These are phyloP conservation scores for Sciurus vulgaris DNA, from an alignment of 2,797 vertebrate genomes.

Conservation along the genomic window DNA sequence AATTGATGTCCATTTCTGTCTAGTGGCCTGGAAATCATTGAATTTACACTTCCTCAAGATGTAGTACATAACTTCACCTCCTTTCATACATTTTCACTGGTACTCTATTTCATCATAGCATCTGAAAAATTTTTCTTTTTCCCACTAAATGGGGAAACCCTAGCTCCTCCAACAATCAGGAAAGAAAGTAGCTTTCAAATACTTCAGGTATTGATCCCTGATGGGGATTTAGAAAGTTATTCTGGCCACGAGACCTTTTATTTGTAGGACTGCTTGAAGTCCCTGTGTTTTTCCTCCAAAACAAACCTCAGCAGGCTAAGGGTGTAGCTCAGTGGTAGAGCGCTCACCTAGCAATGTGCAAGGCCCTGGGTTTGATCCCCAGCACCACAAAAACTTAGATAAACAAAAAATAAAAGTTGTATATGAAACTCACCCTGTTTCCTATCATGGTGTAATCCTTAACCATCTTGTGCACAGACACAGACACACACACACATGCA, in stretches of 20 bases:
- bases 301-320: neutral
- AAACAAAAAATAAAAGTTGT: neutral
- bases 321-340: neutral
- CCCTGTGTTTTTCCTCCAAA: neutral
- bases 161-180: neutral
- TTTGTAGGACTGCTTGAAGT: neutral
- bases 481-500: neutral
- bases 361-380: neutral
- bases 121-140: neutral
- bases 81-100: neutral
- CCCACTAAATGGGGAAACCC: neutral
- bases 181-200: neutral
- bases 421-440: neutral
- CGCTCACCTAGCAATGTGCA: neutral
- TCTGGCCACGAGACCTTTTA: neutral
- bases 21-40: neutral
- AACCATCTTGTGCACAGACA: neutral
- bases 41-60: neutral
- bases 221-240: neutral
- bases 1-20: neutral
- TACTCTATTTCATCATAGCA: rapidly evolving
- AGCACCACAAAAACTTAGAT: neutral
- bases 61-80: neutral
- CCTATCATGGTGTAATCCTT: neutral
- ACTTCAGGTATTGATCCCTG: neutral